These are phyloP conservation scores for Falco naumanni DNA, from an alignment of 2,797 vertebrate species.

Conservation along the genomic window DNA sequence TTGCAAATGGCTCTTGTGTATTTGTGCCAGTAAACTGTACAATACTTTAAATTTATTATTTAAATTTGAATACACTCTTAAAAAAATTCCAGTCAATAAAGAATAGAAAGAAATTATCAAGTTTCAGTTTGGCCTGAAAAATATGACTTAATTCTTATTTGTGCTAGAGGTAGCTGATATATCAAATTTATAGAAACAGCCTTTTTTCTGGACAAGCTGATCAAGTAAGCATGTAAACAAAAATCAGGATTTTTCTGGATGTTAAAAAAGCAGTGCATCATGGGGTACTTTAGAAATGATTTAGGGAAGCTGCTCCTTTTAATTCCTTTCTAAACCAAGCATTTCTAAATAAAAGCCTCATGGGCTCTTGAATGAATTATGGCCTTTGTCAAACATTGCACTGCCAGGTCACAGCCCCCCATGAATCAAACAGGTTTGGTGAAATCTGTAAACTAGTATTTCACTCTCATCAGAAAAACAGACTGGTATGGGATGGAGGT, in stretches of 20 bases:
- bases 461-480: constrained; percentile 15
- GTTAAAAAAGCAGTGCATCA: not conserved
- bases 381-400: constrained; percentile 61
- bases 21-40: not conserved
- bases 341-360: constrained; percentile 61
- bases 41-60: not conserved
- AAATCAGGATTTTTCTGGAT: not conserved
- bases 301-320: constrained; percentile 16
- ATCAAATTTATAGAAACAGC: not conserved
- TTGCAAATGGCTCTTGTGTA: not conserved
- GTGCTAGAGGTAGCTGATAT: not conserved
- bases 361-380: constrained; percentile 43
- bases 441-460: constrained; percentile 59
- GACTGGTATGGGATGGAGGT: not conserved
- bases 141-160: not conserved
- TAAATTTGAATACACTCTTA: not conserved
- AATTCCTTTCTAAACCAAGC: constrained; percentile 22
- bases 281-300: not conserved
- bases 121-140: not conserved
- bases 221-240: not conserved
- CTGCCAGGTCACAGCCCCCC: constrained; percentile 27
- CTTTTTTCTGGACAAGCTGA: not conserved
- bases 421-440: constrained; percentile 54
- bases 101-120: not conserved
- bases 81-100: not conserved